Evolutionary conservation across 2,888 invertebrate genomes (phyloP), one percentile per base, ranked within the genome.

Genomic region (Synanthedon myopaeformis): DNA sequence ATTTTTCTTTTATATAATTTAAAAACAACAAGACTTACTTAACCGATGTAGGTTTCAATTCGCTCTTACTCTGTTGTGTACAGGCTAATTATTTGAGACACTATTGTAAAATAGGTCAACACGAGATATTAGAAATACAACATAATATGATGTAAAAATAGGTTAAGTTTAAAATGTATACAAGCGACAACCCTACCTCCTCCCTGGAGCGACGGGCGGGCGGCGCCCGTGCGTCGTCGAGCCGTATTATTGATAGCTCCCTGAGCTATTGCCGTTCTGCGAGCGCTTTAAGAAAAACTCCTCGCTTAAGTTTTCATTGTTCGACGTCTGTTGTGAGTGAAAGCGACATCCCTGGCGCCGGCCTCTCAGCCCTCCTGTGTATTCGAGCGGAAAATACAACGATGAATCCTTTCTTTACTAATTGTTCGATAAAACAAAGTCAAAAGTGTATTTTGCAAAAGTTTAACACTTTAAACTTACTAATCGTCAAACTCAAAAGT

Each of bases 291-390:
- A 52, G 50, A 51, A 23, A 45, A 52, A 49, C 50, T 42, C 42
- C 12, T 11, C 50, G 42, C 50, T 52, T 17, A 53, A 49, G 55
- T 50, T 17, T 49, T 42, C 51, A 57, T 57, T 55, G 57, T 53
- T 42, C 49, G 51, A 28, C 35, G 53, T 50, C 53, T n/a, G 53
- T 50, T 23, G 52, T 28, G 54, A 49, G 28, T 50, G 52, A 52
- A 52, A 52, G 49, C 52, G 52, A 54, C 52, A 45, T 50, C 48
- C 49, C 49, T 49, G 42, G 42, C 41, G 35, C 41, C 54, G 54
- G 48, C 48, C 54, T 54, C 14, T 42, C 41, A 35, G 52, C 28
- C 42, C 45, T 45, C 8, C 45, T 45, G 45, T 45, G 45, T 12
- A 50, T 49, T 52, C 42, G 42, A 50, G 52, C 52, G 54, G 52